phyloP scores from a whole-genome alignment of 1,140 invertebrate species.

The Meloidogyne floridensis region DNA sequence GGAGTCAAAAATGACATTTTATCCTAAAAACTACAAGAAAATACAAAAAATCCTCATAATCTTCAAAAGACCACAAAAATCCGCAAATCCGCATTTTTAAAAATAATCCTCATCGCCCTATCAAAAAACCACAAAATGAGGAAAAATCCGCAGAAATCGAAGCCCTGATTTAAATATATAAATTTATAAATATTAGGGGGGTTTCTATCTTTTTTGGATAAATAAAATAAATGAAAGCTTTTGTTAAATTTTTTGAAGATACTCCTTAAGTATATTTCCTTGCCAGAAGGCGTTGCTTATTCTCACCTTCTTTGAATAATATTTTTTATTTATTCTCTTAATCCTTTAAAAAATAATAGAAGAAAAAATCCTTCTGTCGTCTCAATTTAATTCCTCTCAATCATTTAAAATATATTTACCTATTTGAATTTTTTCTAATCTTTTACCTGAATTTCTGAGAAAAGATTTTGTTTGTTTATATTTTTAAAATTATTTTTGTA shows the following conservation, averaged over 20 bases:
- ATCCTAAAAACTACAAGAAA: no score
- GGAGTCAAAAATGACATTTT: no score
- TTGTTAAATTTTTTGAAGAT: neutral
- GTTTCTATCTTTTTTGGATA: neutral
- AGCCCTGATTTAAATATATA: no score
- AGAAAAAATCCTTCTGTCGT: constrained; percentile 9
- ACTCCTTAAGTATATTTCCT: neutral
- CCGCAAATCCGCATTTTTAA: no score
- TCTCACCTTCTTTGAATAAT: neutral
- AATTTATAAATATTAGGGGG: no score
- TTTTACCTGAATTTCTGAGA: neutral
- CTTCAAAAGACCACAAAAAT: no score
- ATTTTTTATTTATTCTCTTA: neutral
- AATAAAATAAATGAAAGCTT: neutral
- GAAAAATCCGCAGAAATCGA: no score
- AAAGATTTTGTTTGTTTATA: neutral
- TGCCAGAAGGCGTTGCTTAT: neutral
- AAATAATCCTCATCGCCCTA: no score
- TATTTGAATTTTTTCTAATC: neutral
- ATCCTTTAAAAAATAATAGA: constrained; percentile 10
- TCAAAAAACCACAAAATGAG: no score
- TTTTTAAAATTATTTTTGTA: no score
- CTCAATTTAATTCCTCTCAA: neutral
- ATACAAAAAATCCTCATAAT: no score
- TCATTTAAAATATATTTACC: neutral